A percentile compares a stretch with the other conserved stretches of the same genome.
phyloP scores from a whole-genome alignment of 1,140 invertebrate genomes.

The Leptopilina boulardi region DNA sequence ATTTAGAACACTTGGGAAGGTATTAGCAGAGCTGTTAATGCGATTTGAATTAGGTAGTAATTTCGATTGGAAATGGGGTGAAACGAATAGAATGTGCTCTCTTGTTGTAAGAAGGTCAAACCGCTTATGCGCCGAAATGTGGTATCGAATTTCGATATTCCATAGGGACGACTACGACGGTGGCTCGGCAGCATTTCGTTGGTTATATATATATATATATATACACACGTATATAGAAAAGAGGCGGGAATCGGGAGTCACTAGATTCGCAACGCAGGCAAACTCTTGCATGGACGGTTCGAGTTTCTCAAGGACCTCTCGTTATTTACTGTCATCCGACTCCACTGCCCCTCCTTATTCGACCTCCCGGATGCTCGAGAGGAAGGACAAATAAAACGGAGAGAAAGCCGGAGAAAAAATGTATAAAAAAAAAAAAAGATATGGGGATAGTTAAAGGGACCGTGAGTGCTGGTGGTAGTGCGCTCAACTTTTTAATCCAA shows the following conservation, averaged over 20 bases:
- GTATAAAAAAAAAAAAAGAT: slow-evolving; percentile 37
- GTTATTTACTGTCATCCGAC: slow-evolving; percentile 68
- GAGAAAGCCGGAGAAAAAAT: slow-evolving; percentile 37
- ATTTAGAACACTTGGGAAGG: not conserved
- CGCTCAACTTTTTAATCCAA: slow-evolving; percentile 21
- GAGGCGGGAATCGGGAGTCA: slow-evolving; percentile 28
- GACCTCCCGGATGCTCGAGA: slow-evolving; percentile 46
- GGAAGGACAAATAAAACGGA: slow-evolving; percentile 48
- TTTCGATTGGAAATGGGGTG: slow-evolving; percentile 25
- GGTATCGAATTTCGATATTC: slow-evolving; percentile 67
- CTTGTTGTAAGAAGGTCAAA: slow-evolving; percentile 31
- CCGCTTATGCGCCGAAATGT: slow-evolving; percentile 31
- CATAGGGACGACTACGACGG: slow-evolving; percentile 53
- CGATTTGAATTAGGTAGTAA: slow-evolving; percentile 31
- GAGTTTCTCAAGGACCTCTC: slow-evolving; percentile 64
- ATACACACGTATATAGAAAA: not conserved
- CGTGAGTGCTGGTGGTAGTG: not conserved
- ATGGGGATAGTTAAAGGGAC: slow-evolving; percentile 10
- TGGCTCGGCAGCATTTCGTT: not conserved
- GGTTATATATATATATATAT: too few species aligned
- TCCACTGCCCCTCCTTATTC: slow-evolving; percentile 53
- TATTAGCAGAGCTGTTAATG: not conserved
- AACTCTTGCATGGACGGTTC: slow-evolving; percentile 47
- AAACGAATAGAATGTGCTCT: slow-evolving; percentile 22
- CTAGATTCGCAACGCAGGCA: slow-evolving; percentile 43